phyloP scores from a whole-genome alignment of 2,888 invertebrate genomes.

The Rhimphoctona megacephalus region DNA sequence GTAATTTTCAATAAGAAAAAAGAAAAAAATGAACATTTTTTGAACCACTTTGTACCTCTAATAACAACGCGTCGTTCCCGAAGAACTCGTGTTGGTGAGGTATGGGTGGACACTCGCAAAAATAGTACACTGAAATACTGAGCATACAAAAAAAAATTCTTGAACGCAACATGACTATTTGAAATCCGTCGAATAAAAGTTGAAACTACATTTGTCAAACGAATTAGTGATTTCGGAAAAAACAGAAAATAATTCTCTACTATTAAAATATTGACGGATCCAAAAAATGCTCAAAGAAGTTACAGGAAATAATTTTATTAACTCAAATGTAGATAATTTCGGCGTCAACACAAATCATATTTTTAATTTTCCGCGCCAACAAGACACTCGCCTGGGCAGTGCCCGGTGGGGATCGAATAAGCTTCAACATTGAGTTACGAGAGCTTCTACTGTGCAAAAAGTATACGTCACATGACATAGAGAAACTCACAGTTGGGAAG shows the following conservation, averaged over 20 bases:
- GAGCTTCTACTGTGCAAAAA: neutral
- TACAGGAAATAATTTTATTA: no score
- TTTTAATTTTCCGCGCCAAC: neutral
- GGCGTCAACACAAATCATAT: no score
- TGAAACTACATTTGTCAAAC: neutral
- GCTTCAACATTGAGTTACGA: neutral
- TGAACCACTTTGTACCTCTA: constrained; percentile 40
- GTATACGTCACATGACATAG: constrained; percentile 11
- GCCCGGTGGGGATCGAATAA: no score
- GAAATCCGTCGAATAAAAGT: neutral
- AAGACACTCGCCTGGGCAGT: neutral
- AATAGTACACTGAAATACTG: constrained; percentile 21
- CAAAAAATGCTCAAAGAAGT: no score
- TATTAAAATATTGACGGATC: no score
- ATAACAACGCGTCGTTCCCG: constrained; percentile 20
- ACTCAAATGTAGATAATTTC: no score
- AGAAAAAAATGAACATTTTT: neutral
- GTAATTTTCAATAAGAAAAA: neutral
- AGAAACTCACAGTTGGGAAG: constrained; percentile 3
- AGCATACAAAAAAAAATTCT: no score
- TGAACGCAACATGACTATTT: no score
- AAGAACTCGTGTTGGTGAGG: constrained; percentile 25
- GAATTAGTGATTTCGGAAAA: no score
- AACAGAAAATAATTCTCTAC: no score
- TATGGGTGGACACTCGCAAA: constrained; percentile 42